Base-by-base conservation (phyloP, 2,797 vertebrate species). In the Philypnodon macrostomus region DNA sequence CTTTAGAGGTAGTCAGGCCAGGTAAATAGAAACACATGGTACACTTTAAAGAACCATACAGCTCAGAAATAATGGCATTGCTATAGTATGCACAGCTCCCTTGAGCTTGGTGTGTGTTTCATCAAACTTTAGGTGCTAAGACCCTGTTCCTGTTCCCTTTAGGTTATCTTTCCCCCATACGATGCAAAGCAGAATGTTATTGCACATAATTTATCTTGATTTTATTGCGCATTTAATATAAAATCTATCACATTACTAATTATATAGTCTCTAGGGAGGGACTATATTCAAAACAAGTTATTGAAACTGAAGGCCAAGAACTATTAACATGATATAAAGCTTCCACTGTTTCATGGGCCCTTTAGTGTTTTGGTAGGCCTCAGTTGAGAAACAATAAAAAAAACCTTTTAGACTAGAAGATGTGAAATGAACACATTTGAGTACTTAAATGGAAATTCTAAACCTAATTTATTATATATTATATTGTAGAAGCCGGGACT, bases 21-120 rank as follows among this genome's bases (percentile, higher is more conserved):
- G 83, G 87, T 90, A 90, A 90, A 85, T 88, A 78, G 58, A 89
- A 90, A 88, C 90, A 88, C 83, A 88, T 90, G 88, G 48, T 13
- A 24, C 39, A 51, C 36, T n/a, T 67, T 35, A 15, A 23, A 30
- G 57, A 58, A 30, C 34, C 39, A 26, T 29, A 10, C 51, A 62
- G 48, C 41, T 31, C 39, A 55, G 48, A 66, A 56, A 46, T 54
- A 63, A 65, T 44, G 63, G 65, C 56, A 67, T 77, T 31, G 14
- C 55, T 29, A 63, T 15, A 7, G 17, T 67, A 61, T 1, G 1
- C 52, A 40, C 29, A 0, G 29, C 24, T 48, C 46, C 58, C 14
- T 41, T 67, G 63, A 67, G 51, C 41, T 45, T 17, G 41, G 63
- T 76, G 41, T 71, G 72, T 36, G 50, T 68, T 32, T 61, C 49